Conservation (phyloP, 2,888 invertebrate species). For the Leistus spinibarbis region DNA sequence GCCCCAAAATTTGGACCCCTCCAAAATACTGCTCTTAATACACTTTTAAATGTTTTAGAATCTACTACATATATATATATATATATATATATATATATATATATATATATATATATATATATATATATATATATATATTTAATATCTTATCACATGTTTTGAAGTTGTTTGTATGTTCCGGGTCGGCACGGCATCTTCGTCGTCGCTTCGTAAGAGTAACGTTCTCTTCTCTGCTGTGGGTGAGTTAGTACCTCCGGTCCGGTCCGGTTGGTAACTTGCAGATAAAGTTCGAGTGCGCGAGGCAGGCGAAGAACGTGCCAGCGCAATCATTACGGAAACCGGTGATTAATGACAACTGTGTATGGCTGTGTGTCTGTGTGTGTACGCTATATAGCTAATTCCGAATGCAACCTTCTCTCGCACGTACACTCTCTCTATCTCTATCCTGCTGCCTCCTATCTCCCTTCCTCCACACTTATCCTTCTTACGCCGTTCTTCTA, state of each 20-base stretch:
- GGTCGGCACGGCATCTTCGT: background rate
- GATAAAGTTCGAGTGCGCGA: background rate
- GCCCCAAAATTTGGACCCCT: too few species aligned
- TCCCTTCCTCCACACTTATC: background rate
- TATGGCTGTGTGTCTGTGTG: too few species aligned
- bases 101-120: conserved; percentile 20
- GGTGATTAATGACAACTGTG: conserved; percentile 39
- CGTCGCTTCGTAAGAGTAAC: background rate
- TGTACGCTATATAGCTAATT: too few species aligned
- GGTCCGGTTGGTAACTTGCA: background rate
- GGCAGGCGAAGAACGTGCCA: conserved; percentile 20
- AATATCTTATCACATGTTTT: too few species aligned
- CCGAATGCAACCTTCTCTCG: conserved; percentile 18
- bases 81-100: conserved; percentile 34
- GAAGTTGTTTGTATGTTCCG: background rate
- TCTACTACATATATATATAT: conserved; percentile 11
- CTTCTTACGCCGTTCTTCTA: background rate
- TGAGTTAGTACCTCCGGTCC: conserved; percentile 3
- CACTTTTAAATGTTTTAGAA: too few species aligned
- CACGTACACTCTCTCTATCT: background rate
- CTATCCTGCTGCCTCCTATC: background rate
- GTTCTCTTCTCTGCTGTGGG: background rate
- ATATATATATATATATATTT: conserved; percentile 9
- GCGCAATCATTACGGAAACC: conserved; percentile 38
- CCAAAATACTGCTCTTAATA: too few species aligned